Conservation (phyloP, 2,888 invertebrate genomes). For the Coenonympha arcania region DNA sequence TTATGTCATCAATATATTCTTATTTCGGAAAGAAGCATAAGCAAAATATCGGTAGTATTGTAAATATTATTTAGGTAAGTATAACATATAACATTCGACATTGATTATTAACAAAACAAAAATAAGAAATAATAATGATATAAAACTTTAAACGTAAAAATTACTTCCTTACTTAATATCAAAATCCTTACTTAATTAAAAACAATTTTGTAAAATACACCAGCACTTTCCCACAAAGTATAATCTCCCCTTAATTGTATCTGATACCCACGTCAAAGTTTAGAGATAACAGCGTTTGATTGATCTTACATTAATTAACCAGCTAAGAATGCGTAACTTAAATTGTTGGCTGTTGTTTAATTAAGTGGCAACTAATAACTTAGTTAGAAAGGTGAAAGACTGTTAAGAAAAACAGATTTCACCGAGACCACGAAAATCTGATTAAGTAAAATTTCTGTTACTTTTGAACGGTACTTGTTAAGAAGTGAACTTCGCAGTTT, state of each 20-base stretch:
- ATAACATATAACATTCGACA: not conserved
- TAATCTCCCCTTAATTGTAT: conserved; percentile 10
- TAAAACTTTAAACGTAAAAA: not conserved
- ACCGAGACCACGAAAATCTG: conserved; percentile 57
- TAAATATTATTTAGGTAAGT: no score
- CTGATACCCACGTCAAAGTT: conserved; percentile 26
- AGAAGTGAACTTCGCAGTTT: conserved; percentile 47
- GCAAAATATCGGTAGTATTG: no score
- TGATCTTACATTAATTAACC: conserved; percentile 32
- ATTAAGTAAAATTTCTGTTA: conserved; percentile 62
- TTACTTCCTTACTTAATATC: no score
- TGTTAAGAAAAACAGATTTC: conserved; percentile 60
- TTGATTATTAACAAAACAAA: conserved; percentile 5
- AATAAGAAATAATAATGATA: no score
- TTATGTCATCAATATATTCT: no score
- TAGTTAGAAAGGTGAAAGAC: conserved; percentile 56
- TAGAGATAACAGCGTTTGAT: conserved; percentile 28
- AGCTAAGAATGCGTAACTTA: conserved; percentile 49
- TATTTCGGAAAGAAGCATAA: no score
- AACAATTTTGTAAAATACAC: conserved; percentile 7
- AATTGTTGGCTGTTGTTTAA: conserved; percentile 48
- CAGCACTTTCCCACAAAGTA: conserved; percentile 6
- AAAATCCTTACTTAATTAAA: conserved; percentile 5
- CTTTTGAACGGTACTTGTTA: conserved; percentile 59
- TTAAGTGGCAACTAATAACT: conserved; percentile 54